Conservation (phyloP, 1,140 invertebrate species). For the Caligus rogercresseyi region DNA sequence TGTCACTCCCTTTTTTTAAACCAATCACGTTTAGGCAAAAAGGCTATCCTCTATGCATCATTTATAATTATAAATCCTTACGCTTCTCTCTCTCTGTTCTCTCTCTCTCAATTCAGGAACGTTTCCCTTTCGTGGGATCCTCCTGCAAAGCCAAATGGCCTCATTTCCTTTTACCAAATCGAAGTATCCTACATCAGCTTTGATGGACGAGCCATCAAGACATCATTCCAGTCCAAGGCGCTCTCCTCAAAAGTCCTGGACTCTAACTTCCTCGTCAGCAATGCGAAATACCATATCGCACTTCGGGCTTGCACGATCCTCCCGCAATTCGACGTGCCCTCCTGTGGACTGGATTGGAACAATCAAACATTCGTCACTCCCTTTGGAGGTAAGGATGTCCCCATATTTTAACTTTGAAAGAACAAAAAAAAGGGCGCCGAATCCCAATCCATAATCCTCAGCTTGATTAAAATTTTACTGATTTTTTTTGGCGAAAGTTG, state of each 20-base stretch:
- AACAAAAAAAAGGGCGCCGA: too few relatives aligned
- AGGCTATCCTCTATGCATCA: too few relatives aligned
- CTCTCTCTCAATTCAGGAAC: too few relatives aligned
- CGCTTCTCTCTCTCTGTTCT: too few relatives aligned
- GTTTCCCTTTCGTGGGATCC: background rate
- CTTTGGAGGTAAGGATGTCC: background rate
- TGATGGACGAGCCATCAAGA: background rate
- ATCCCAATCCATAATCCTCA: too few relatives aligned
- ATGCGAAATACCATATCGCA: background rate
- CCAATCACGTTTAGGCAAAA: too few relatives aligned
- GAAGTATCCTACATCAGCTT: background rate
- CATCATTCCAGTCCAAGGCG: background rate
- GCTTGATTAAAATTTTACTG: too few relatives aligned
- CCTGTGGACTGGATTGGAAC: background rate
- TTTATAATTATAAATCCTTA: too few relatives aligned
- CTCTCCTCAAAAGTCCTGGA: background rate
- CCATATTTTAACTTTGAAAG: too few relatives aligned
- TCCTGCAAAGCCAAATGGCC: background rate
- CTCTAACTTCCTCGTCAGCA: background rate
- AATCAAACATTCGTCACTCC: background rate
- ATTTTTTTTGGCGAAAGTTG: too few relatives aligned
- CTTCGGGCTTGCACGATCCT: background rate
- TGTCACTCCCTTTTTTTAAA: too few relatives aligned
- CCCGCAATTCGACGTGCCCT: background rate
- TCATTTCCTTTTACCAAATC: background rate